phyloP scores from a whole-genome alignment of 1,140 invertebrate species.

The Bacillus rossius region DNA sequence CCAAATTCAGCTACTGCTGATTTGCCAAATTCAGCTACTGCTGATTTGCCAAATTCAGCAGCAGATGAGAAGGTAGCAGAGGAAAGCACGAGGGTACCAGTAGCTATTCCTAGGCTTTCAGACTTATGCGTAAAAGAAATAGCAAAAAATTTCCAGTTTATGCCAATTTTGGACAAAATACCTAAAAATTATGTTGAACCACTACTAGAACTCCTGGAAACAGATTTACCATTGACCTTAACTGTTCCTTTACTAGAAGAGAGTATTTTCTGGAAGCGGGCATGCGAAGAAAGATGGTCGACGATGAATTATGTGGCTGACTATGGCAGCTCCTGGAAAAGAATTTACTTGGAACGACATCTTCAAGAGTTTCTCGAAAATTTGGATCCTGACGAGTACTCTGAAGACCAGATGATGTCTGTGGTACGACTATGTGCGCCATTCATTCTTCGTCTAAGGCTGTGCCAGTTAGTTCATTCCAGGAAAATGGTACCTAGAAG shows the following conservation, averaged over 20 bases:
- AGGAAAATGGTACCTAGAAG: background rate
- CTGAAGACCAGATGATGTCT: background rate
- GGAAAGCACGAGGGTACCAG: no score
- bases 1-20: no score
- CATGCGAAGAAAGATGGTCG: slow-evolving; percentile 28
- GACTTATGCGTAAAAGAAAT: no score
- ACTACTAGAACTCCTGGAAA: slow-evolving; percentile 38
- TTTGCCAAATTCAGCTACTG: no score
- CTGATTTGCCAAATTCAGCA: no score
- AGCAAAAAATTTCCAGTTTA: no score
- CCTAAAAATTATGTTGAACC: slow-evolving; percentile 32
- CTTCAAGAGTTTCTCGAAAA: slow-evolving; percentile 39
- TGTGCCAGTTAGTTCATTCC: background rate
- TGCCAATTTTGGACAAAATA: slow-evolving; percentile 35
- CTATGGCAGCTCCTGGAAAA: slow-evolving; percentile 39
- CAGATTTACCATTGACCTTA: slow-evolving; percentile 37
- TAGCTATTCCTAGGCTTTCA: no score
- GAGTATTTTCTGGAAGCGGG: slow-evolving; percentile 41
- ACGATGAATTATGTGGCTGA: slow-evolving; percentile 17
- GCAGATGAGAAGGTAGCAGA: no score
- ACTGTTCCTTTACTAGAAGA: slow-evolving; percentile 31
- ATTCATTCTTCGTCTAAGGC: background rate
- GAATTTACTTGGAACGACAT: slow-evolving; percentile 40
- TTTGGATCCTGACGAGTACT: slow-evolving; percentile 30
- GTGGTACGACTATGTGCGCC: background rate